These are phyloP conservation scores for Todus mexicanus DNA, from an alignment of 2,797 vertebrate species.

Conservation along the genomic window DNA sequence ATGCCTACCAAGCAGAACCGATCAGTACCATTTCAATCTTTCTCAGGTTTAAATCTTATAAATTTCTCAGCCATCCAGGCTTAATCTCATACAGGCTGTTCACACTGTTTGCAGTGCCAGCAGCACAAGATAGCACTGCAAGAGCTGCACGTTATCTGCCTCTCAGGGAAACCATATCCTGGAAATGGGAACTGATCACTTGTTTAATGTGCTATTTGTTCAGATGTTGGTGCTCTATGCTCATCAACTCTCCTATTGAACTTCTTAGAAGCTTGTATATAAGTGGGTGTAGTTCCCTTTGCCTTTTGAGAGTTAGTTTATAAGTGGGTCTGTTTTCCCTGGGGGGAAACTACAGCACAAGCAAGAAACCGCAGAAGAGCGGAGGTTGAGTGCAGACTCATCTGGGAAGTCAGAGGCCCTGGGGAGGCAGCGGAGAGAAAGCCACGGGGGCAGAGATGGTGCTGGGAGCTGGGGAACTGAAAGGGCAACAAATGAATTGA, in stretches of 20 bases:
- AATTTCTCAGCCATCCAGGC: neutral
- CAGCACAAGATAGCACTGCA: neutral
- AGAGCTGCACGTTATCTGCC: neutral
- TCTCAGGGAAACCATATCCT: neutral
- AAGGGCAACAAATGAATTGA: neutral
- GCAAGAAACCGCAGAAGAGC: neutral
- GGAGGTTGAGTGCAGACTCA: neutral
- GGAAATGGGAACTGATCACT: neutral
- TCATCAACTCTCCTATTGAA: neutral
- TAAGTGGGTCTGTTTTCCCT: neutral
- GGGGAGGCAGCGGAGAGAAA: neutral
- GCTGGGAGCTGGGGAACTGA: neutral
- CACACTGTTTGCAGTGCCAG: neutral
- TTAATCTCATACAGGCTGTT: neutral
- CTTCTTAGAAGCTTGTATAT: neutral
- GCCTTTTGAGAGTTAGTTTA: neutral
- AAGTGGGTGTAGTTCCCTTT: neutral
- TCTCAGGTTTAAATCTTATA: neutral
- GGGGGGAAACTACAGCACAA: neutral
- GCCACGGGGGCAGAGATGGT: neutral
- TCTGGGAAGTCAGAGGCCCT: neutral
- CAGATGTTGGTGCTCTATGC: accelerated
- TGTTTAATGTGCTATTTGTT: neutral
- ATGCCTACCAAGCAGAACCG: neutral
- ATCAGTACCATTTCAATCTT: neutral